Base-by-base conservation (phyloP, 1,140 invertebrate species). In the Platyura marginata region DNA sequence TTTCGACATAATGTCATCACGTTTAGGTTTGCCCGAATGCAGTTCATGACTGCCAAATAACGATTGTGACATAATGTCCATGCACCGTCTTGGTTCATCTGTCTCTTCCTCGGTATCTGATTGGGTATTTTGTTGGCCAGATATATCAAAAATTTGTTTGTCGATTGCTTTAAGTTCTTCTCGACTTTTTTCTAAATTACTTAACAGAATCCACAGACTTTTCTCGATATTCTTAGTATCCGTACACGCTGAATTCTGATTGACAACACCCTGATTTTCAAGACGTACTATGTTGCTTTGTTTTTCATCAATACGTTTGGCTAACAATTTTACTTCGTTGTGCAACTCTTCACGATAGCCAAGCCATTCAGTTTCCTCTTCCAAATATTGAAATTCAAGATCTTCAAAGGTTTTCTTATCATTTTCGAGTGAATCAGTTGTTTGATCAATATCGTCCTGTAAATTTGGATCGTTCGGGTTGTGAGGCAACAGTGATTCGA, bases 351-450 rank as follows among this genome's bases (percentile, higher is more conserved):
- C 87, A 41, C 81, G 69, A 13, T 74, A 75, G n/a, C 79, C 77
- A 42, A 82, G 68, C 69, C 76, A 69, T 55, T 85, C 81, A 1
- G 85, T 83, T 57, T 89, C 83, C 53, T 86, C 84, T 64, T 95
- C 91, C 44, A 94, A 68, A 58, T 93, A 83, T 54, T 88, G 83
- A 62, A 94, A 95, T 61, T 95, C 90, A 15, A 91, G 64, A 59
- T 94, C 89, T 62, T 95, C 90, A 56, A 84, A 93, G 23, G 79
- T 71, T 66, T 89, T 81, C 9, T 70, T 71, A 50, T 83, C 79
- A 44, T 74, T 76, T 44, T 82, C 79, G 15, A 81, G 53, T 2
- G 70, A 63, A 44, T 83, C 78, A 47, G 76, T 74, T 19, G 78
- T 50, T 46, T 54, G 69, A 44, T 73, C 66, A 42, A 74, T 58